Evolutionary conservation across 2,888 invertebrate species (phyloP).

Genomic region (Cryptosula pallasiana): DNA sequence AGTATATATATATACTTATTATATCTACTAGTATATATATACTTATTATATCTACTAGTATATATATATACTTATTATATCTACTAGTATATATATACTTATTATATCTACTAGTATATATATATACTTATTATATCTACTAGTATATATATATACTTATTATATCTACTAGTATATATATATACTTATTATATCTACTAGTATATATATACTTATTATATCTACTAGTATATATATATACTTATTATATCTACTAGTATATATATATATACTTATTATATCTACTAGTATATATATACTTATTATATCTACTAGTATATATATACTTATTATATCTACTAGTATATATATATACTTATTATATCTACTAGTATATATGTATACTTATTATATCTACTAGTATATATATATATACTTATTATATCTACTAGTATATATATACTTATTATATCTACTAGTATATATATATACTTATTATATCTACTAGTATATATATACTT

Average conservation of each 20-base stretch:
- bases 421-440: constrained; percentile 28
- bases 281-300: background rate
- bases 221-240: too few species aligned
- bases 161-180: background rate
- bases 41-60: background rate
- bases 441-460: background rate
- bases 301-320: constrained; percentile 28
- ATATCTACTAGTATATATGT: background rate
- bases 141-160: background rate
- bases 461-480: too few species aligned
- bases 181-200: constrained; percentile 29
- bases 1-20: background rate
- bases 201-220: background rate
- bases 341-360: too few species aligned
- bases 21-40: constrained; percentile 28
- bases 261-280: background rate
- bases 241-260: background rate
- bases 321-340: background rate
- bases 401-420: background rate
- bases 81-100: constrained; percentile 17
- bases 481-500: too few species aligned
- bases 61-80: constrained; percentile 27
- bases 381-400: background rate
- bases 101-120: too few species aligned
- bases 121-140: background rate